Evolutionary conservation across 2,113 vertebrate species (phyloP).

Genomic region (Leucoraja erinaceus): DNA sequence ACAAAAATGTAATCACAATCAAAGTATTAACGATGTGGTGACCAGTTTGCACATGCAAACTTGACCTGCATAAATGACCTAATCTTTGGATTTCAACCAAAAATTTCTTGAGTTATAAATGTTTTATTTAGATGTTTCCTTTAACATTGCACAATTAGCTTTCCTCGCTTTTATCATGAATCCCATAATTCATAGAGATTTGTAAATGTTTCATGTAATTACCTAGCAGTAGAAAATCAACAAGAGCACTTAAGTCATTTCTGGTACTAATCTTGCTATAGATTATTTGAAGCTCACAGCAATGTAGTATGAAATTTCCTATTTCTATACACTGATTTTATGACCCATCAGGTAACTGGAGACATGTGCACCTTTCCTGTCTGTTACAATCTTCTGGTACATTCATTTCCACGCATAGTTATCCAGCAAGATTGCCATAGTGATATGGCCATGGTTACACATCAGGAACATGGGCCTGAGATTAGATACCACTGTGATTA

Average conservation of each 20-base stretch:
- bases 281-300: background rate
- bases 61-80: background rate
- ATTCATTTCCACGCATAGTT: background rate
- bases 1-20: background rate
- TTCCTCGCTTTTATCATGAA: background rate
- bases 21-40: background rate
- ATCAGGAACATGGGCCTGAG: background rate
- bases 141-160: background rate
- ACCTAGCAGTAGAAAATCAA: background rate
- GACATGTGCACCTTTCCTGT: too few relatives aligned
- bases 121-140: background rate
- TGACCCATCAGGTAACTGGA: background rate
- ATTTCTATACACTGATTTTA: background rate
- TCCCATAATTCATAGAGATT: background rate
- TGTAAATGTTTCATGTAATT: background rate
- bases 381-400: background rate
- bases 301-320: background rate
- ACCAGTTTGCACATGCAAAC: background rate
- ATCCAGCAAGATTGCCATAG: background rate
- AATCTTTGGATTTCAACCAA: too few relatives aligned
- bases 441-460: background rate
- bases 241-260: background rate
- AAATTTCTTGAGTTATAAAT: background rate
- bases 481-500: background rate
- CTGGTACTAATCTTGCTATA: background rate